Conservation (phyloP, 2,797 vertebrate species). For the Mustela erminea region DNA sequence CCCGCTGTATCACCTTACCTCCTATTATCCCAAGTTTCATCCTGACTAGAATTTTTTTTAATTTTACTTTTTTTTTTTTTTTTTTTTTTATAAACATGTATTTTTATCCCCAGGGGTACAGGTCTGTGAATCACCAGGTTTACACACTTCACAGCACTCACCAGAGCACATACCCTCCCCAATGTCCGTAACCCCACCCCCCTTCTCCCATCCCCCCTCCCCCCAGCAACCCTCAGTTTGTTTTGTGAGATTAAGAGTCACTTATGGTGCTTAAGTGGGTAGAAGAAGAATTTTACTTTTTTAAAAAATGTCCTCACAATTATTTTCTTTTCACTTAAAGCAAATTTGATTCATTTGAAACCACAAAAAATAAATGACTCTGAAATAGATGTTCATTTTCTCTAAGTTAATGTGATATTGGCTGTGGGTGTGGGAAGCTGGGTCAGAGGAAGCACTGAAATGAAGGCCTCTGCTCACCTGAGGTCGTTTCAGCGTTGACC, state of each 20-base stretch:
- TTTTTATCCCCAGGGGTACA: too few relatives aligned
- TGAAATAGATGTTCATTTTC: too few relatives aligned
- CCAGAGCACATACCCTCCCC: too few relatives aligned
- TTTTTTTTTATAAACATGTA: too few relatives aligned
- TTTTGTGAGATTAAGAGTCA: too few relatives aligned
- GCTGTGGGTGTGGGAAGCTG: neutral
- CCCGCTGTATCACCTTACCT: neutral
- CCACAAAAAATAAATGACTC: neutral
- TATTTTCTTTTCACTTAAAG: slow-evolving; percentile 42
- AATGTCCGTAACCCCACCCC: too few relatives aligned
- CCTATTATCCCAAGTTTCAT: slow-evolving; percentile 22
- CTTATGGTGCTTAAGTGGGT: too few relatives aligned
- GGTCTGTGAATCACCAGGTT: too few relatives aligned
- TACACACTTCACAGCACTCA: too few relatives aligned
- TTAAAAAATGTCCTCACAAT: slow-evolving; percentile 13
- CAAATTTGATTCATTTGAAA: slow-evolving; percentile 8
- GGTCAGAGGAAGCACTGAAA: neutral
- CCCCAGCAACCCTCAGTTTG: too few relatives aligned
- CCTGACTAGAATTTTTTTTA: neutral
- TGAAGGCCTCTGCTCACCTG: neutral
- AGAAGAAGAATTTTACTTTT: neutral
- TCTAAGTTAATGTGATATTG: neutral
- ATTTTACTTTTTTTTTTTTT: neutral
- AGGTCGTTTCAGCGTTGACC: neutral
- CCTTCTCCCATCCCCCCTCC: too few relatives aligned